Evolutionary conservation across 2,113 vertebrate genomes (phyloP), one percentile per base, ranked within the genome.

Genomic region (Arothron firmamentum): DNA sequence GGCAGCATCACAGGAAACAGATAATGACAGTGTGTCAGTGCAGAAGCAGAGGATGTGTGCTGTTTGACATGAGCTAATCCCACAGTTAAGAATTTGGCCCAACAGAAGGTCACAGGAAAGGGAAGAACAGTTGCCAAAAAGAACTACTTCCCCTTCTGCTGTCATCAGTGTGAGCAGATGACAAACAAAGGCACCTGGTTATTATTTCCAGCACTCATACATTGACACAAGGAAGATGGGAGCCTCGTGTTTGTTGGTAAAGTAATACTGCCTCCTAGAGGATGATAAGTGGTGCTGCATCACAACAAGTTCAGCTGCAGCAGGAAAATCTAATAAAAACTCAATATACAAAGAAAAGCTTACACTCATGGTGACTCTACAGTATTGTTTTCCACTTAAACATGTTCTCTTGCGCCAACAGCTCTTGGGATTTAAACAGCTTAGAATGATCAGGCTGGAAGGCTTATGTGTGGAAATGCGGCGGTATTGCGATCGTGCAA

Each of bases 181-280:
- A 65, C 62, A 67, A 74, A 59, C 62, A 59, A 42, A 25, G 18
- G 12, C 45, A 14, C 65, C 62, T 80, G 56, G 59, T 70, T 31
- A 19, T 9, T 25, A 42, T 67, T 57, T 25, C 6, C 54, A 46
- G 20, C 47, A 57, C 52, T 31, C 38, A 52, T 0, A 12, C 34
- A 31, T 23, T 38, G 16, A 45, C 58, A 47, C 9, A 31, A 18
- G 48, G 55, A 1, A 13, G 42, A 11, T 0, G 16, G 6, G 5
- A 34, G 38, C 25, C n/a, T 48, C 4, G 19, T 11, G 28, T 68
- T 2, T 23, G 21, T 23, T 7, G 18, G n/a, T 65, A 59, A 53
- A 48, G 47, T 23, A 65, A 67, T 41, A 78, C 28, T 65, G 85
- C 17, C 82, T 57, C 72, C 88, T 78, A 52, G 2, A 70, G 88